Conservation (phyloP, 2,797 vertebrate species). For the Falco novaeseelandiae region DNA sequence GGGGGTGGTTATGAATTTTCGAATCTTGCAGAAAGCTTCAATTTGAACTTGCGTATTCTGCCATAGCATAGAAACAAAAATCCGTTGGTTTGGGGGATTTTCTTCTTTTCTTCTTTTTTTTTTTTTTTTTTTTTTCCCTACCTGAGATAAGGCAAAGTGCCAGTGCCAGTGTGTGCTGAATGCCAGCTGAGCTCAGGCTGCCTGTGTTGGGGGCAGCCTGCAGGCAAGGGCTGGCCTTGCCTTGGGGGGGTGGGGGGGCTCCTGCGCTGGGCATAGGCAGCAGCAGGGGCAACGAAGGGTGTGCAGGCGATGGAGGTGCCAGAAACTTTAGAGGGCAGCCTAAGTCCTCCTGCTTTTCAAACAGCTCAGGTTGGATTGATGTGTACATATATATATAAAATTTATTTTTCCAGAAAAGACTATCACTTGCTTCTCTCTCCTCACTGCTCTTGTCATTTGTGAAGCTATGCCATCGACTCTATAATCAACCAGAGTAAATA, state of each 20-base stretch:
- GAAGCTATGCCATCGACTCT: neutral
- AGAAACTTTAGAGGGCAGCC: neutral
- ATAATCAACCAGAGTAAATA: neutral
- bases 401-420: neutral
- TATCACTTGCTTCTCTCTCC: neutral
- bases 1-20: neutral
- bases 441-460: neutral
- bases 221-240: neutral
- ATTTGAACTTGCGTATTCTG: neutral
- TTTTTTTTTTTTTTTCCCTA: neutral
- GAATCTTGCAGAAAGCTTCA: neutral
- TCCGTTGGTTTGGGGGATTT: neutral
- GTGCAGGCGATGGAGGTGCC: neutral
- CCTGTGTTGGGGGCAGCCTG: neutral
- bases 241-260: neutral
- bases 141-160: neutral
- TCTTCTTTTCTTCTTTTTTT: neutral
- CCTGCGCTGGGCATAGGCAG: neutral
- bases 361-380: neutral
- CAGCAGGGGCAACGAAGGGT: neutral
- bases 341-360: neutral
- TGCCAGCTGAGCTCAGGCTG: neutral
- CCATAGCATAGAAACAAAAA: neutral
- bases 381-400: neutral
- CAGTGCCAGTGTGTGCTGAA: neutral